Evolutionary conservation across 2,888 invertebrate species (phyloP).

Genomic region (Drosophila ustulata): DNA sequence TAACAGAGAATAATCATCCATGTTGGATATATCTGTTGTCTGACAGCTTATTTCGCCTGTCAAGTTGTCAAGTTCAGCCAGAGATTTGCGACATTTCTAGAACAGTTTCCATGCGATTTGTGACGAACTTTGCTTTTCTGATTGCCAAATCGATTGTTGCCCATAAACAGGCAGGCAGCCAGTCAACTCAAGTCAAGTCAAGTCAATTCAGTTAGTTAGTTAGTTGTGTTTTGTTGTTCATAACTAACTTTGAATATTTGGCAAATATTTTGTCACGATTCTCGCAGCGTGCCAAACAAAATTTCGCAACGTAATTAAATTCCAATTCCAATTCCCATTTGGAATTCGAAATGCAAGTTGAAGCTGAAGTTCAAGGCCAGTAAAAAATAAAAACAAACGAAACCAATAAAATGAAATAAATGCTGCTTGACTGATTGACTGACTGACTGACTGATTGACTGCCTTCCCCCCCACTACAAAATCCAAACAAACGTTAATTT

Average conservation of each 20-base stretch:
- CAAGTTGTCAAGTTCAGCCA: not conserved
- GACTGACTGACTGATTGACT: slow-evolving; percentile 1
- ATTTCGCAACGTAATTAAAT: slow-evolving; percentile 42
- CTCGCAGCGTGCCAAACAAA: slow-evolving; percentile 39
- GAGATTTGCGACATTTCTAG: not conserved
- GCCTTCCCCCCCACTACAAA: slow-evolving; percentile 8
- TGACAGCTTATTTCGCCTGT: slow-evolving; percentile 2
- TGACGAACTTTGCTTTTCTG: slow-evolving; percentile 21
- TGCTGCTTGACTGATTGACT: slow-evolving; percentile 9
- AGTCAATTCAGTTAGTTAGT: not conserved
- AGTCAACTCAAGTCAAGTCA: slow-evolving; percentile 3
- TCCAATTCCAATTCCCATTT: slow-evolving; percentile 24
- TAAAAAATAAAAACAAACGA: not conserved
- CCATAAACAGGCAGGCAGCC: slow-evolving; percentile 11
- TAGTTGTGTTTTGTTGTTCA: slow-evolving; percentile 10
- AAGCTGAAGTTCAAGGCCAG: slow-evolving; percentile 54
- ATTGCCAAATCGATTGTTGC: slow-evolving; percentile 51
- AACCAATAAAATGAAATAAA: not conserved
- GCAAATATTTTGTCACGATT: slow-evolving; percentile 73
- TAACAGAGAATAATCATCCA: not conserved
- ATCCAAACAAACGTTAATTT: slow-evolving; percentile 16
- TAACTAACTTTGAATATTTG: slow-evolving; percentile 21
- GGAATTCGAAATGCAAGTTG: slow-evolving; percentile 45
- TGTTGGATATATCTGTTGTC: not conserved
- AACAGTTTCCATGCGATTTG: slow-evolving; percentile 1